Conservation (phyloP, 2,113 vertebrate species). For the Galeopterus variegatus region DNA sequence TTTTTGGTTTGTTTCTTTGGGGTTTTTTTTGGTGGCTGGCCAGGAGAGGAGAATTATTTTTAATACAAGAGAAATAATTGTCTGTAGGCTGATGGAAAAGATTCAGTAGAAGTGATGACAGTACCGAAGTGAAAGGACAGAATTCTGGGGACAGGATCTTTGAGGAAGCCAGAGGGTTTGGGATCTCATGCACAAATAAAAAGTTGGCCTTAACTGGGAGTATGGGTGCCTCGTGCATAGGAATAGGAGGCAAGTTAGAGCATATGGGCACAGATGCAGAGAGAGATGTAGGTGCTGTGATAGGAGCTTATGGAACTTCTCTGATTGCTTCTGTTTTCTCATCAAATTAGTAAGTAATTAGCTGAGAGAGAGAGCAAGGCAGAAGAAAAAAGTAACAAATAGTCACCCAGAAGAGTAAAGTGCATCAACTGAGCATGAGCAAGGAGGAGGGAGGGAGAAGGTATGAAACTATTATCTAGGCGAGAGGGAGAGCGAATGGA, state of each 20-base stretch:
- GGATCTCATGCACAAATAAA: neutral
- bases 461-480: neutral
- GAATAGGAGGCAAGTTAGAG: neutral
- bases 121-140: neutral
- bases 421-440: neutral
- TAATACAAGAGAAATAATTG: neutral
- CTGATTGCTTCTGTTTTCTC: neutral
- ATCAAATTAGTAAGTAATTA: constrained; percentile 23
- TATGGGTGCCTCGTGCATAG: neutral
- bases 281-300: neutral
- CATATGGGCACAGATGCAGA: neutral
- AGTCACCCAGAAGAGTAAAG: neutral
- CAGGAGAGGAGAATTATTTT: neutral
- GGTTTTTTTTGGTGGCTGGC: no score
- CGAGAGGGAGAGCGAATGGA: neutral
- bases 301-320: neutral
- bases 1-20: no score
- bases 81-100: neutral
- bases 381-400: neutral
- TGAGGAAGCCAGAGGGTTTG: neutral
- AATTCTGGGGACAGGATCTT: neutral
- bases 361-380: neutral
- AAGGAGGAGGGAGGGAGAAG: neutral
- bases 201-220: neutral
- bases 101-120: neutral